Evolutionary conservation across 1,140 invertebrate species (phyloP), one percentile per base, ranked within the genome.

Genomic region (Conopomorpha cramerella): DNA sequence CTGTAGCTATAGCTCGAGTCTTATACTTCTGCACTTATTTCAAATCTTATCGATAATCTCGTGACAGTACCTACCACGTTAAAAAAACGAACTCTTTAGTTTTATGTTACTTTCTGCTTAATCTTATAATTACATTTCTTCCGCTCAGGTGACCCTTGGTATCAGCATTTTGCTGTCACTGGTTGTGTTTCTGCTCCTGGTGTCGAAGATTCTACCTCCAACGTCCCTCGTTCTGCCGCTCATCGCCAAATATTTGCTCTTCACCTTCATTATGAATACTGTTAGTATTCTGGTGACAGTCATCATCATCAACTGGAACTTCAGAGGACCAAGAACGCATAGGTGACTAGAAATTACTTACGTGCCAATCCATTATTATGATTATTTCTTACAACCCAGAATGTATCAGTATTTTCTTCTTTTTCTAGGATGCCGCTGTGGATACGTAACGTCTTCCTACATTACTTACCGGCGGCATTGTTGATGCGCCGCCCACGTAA

Each of bases 241-340:
- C 41, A 98, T 99, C 46, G 95, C 96, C 63, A 99, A 98, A 80
- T 99, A 99, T 81, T 84, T 99, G 30, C 83, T 99, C 2, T 98
- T 99, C 76, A 99, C 97, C 16, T 99, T 99, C 78, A 96, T 99
- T 39, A 98, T 99, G 93, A 99, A 99, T 76, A 98, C 98, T 15
- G 92, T 99, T 47, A 97, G 95, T 82, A 99, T 99, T 78, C 81
- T 99, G 38, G 92, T 98, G 3, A 99, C 98, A 0, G 96, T 99
- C 14, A 89, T 99, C 56, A 98, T 99, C 52, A 99, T 99, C 60
- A 99, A 99, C 70, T 96, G 95, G 90, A 99, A 99, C 65, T 99
- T 99, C 80, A 83, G 96, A 60, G 96, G 96, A 11, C 96, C 96
- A 1, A 80, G 88, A 44, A 90, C 88, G 3, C 88, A 90, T 66